These are phyloP conservation scores for Sinelater perroti DNA, from an alignment of 2,888 invertebrate species.

Conservation along the genomic window DNA sequence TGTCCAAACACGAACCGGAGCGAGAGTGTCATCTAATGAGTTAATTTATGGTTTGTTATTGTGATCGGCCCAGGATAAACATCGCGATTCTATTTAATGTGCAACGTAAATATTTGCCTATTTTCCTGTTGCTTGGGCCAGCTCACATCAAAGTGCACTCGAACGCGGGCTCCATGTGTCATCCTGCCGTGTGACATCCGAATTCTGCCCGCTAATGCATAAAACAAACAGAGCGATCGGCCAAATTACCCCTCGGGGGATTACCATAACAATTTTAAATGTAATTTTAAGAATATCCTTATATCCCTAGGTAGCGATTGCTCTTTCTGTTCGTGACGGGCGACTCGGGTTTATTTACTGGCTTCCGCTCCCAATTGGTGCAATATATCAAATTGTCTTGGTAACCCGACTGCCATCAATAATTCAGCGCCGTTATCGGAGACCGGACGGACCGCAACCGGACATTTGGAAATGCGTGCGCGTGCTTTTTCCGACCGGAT, in stretches of 20 bases:
- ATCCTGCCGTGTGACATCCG: slow-evolving; percentile 46
- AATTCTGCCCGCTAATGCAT: slow-evolving; percentile 53
- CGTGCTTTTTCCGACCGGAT: slow-evolving; percentile 26
- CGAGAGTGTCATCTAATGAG: slow-evolving; percentile 58
- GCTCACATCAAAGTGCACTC: slow-evolving; percentile 51
- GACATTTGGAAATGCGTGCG: slow-evolving; percentile 46
- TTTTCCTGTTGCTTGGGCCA: slow-evolving; percentile 46
- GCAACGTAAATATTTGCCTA: slow-evolving; percentile 59
- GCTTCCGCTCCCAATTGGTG: slow-evolving; percentile 56
- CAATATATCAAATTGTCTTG: slow-evolving; percentile 59
- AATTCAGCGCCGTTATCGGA: slow-evolving; percentile 55
- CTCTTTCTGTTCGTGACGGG: slow-evolving; percentile 55
- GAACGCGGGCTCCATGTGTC: slow-evolving; percentile 48
- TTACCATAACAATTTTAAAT: slow-evolving; percentile 55
- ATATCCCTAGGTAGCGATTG: slow-evolving; percentile 54
- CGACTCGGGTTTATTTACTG: slow-evolving; percentile 54
- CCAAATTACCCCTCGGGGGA: slow-evolving; percentile 42
- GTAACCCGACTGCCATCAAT: slow-evolving; percentile 57
- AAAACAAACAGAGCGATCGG: slow-evolving; percentile 53
- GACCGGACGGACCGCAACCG: slow-evolving; percentile 42
- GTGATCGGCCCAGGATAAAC: slow-evolving; percentile 54
- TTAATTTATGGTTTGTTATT: slow-evolving; percentile 62
- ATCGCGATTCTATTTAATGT: slow-evolving; percentile 55
- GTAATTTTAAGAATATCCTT: slow-evolving; percentile 56
- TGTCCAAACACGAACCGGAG: slow-evolving; percentile 57